Evolutionary conservation across 2,888 invertebrate species (phyloP).

Genomic region (Lasioglossum vierecki): DNA sequence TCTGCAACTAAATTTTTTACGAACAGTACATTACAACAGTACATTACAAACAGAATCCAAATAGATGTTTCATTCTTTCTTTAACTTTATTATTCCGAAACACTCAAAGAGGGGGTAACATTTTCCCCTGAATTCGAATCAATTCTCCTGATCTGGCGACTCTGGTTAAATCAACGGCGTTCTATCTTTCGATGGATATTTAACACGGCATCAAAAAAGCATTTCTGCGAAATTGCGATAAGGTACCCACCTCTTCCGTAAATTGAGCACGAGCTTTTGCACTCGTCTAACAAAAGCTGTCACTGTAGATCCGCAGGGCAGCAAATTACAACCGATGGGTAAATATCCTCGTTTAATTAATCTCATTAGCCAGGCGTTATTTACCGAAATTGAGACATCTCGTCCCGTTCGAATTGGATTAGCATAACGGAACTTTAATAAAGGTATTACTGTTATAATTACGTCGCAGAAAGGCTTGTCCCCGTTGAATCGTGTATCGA

Average conservation of each 20-base stretch:
- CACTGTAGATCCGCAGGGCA: slow-evolving; percentile 3
- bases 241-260: background rate
- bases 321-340: slow-evolving; percentile 40
- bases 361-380: slow-evolving; percentile 46
- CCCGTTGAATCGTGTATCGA: background rate
- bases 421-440: slow-evolving; percentile 57
- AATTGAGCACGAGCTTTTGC: background rate
- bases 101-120: too few species aligned
- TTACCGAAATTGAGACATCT: slow-evolving; percentile 50
- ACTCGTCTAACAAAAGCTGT: background rate
- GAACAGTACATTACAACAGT: too few species aligned
- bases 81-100: too few species aligned
- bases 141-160: too few species aligned
- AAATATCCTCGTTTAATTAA: slow-evolving; percentile 50
- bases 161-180: background rate
- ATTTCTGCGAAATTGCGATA: background rate
- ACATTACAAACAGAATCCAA: too few species aligned
- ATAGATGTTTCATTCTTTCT: too few species aligned
- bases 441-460: slow-evolving; percentile 45
- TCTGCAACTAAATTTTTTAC: background rate
- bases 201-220: background rate
- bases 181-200: background rate
- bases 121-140: too few species aligned
- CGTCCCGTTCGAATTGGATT: slow-evolving; percentile 46
- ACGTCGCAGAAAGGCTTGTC: background rate